These are phyloP conservation scores for Periphyllus acericola DNA, from an alignment of 2,888 invertebrate species.

Conservation along the genomic window DNA sequence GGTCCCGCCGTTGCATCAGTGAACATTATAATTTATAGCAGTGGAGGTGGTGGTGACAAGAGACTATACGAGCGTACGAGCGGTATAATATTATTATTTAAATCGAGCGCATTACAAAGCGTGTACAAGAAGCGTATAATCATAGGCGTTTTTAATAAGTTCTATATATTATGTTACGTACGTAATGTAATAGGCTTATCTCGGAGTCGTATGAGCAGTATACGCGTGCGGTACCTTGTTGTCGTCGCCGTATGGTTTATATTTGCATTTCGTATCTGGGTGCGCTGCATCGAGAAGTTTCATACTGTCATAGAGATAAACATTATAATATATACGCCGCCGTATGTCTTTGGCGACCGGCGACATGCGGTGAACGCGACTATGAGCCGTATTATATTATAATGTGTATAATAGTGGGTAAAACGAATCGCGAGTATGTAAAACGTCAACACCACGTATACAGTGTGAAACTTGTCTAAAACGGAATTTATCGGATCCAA, in stretches of 20 bases:
- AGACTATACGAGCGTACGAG: not conserved
- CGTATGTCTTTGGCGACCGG: not conserved
- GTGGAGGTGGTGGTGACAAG: not conserved
- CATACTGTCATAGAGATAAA: conserved; percentile 20
- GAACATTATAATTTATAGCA: not conserved
- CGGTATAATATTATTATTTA: not conserved
- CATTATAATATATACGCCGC: not conserved
- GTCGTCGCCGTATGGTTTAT: not conserved
- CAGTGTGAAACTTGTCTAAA: too few relatives aligned
- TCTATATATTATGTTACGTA: not conserved
- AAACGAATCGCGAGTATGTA: too few relatives aligned
- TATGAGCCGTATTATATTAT: not conserved
- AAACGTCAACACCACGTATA: too few relatives aligned
- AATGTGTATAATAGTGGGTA: too few relatives aligned
- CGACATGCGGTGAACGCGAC: not conserved
- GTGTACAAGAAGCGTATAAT: not conserved
- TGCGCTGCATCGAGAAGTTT: conserved; percentile 64
- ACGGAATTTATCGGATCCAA: too few relatives aligned
- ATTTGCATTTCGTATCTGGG: conserved; percentile 63
- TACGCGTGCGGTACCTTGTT: not conserved
- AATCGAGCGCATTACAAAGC: too few relatives aligned
- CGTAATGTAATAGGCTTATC: conserved; percentile 30
- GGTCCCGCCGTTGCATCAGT: not conserved
- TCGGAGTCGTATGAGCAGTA: not conserved
- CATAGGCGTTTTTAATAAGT: not conserved